These are phyloP conservation scores for Tenthredo livida DNA, from an alignment of 2,888 invertebrate genomes.

Conservation along the genomic window DNA sequence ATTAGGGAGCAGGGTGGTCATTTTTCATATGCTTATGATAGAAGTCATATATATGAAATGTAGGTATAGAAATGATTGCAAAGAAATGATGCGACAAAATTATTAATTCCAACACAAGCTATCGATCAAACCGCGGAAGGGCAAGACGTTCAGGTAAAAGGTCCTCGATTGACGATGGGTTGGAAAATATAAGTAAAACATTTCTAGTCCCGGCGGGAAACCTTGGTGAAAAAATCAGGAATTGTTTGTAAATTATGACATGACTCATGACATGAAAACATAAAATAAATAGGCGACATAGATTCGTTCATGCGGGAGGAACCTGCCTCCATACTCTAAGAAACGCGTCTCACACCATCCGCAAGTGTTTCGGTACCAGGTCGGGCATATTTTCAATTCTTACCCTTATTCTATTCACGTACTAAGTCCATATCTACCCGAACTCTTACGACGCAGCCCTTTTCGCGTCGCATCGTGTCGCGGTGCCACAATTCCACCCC, in stretches of 20 bases:
- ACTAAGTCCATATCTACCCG: slow-evolving; percentile 54
- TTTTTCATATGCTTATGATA: background rate
- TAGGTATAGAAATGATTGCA: background rate
- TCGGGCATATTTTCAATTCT: slow-evolving; percentile 64
- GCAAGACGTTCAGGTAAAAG: background rate
- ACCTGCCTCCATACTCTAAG: background rate
- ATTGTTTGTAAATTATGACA: background rate
- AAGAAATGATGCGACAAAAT: background rate
- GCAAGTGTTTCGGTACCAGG: background rate
- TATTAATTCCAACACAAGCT: background rate
- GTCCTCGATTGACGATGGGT: background rate
- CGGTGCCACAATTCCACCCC: slow-evolving; percentile 23
- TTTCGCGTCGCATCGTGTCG: slow-evolving; percentile 17
- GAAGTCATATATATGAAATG: background rate
- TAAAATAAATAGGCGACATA: slow-evolving; percentile 10
- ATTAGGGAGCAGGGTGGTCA: background rate
- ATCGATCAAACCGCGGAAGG: background rate
- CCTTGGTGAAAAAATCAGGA: background rate
- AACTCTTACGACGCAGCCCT: slow-evolving; percentile 47
- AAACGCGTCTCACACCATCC: background rate
- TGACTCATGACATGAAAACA: background rate
- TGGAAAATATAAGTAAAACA: background rate
- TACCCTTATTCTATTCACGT: slow-evolving; percentile 67
- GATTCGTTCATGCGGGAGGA: background rate
- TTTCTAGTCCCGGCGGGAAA: background rate